These are phyloP conservation scores for Diaprepes abbreviatus DNA, from an alignment of 2,888 invertebrate species.

Conservation along the genomic window DNA sequence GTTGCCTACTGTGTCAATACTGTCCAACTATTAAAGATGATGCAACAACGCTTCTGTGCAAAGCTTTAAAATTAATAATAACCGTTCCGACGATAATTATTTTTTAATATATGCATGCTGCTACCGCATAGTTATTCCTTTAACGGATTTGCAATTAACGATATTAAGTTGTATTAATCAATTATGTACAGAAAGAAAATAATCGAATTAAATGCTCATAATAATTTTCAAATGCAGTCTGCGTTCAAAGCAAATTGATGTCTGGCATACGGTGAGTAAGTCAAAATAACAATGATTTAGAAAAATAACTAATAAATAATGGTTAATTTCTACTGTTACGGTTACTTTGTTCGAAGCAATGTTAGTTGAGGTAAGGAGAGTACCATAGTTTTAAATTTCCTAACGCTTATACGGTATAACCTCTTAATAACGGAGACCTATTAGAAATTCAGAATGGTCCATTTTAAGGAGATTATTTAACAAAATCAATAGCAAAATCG, in stretches of 20 bases:
- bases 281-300: slow-evolving; percentile 8
- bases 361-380: background rate
- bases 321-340: background rate
- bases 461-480: too few relatives aligned
- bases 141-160: background rate
- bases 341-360: background rate
- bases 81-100: too few relatives aligned
- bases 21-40: too few relatives aligned
- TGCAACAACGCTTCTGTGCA: too few relatives aligned
- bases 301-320: slow-evolving; percentile 3
- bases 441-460: too few relatives aligned
- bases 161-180: background rate
- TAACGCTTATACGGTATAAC: too few relatives aligned
- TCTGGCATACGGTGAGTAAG: slow-evolving; percentile 2
- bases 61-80: too few relatives aligned
- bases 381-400: background rate
- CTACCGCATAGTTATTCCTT: background rate
- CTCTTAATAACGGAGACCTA: too few relatives aligned
- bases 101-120: background rate
- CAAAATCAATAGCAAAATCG: too few relatives aligned
- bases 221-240: background rate
- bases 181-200: background rate
- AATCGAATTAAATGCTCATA: background rate
- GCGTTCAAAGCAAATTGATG: background rate
- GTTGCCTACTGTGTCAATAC: too few relatives aligned